Base-by-base conservation (phyloP, 2,113 vertebrate genomes). In the Amazona guildingii region DNA sequence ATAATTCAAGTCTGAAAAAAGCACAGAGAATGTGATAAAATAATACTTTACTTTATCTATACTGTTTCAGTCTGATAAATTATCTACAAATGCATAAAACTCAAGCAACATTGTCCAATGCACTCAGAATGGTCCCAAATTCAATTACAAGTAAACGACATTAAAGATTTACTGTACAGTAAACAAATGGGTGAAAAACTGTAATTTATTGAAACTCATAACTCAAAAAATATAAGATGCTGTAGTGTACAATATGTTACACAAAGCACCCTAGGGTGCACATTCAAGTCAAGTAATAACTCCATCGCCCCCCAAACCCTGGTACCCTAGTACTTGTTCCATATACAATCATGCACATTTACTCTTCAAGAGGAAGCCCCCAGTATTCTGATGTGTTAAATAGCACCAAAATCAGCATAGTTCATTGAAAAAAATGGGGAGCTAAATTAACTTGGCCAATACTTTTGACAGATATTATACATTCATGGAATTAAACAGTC, bases 161-260 rank as follows among this genome's bases (percentile, higher is more conserved):
- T 80, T 87, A 93, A 92, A 86, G 82, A 97, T 78, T 87, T 96
- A 96, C 83, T 94, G 83, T 94, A 95, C 91, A 97, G 93, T 98
- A 97, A 98, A 97, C 96, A 97, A 96, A 97, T 98, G 98, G 98
- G 98, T 98, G 98, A 98, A 98, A 98, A 98, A 98, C 95, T 97
- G 98, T 98, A 97, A 98, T 98, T 98, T 98, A 98, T 98, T 98
- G 98, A 98, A 98, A 98, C 98, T 98, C 97, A 97, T 96, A 98
- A 98, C 98, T 98, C 98, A 98, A 98, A 98, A 98, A 98, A 98
- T 98, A 98, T 98, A 98, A 98, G 98, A 98, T 98, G 98, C 98
- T 98, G 98, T 98, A 98, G 98, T 98, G 98, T 98, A 98, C 98
- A 98, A 97, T 98, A 98, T 98, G 98, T 98, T 98, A 98, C 98